A percentile compares a stretch with the other conserved stretches of the same genome.
phyloP scores from a whole-genome alignment of 2,888 invertebrate genomes.

The Abrostola tripartita region DNA sequence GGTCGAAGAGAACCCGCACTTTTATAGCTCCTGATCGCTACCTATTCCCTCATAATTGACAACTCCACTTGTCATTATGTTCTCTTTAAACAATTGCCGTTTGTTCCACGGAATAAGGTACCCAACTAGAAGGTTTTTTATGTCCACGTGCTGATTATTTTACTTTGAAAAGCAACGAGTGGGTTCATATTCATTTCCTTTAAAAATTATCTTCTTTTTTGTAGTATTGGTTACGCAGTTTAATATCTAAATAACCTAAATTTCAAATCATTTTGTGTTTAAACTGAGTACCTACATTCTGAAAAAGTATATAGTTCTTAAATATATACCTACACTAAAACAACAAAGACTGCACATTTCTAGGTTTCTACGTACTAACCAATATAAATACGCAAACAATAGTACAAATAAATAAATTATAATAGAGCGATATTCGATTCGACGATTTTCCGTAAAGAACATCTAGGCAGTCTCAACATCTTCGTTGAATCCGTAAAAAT shows the following conservation, averaged over 20 bases:
- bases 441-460: neutral
- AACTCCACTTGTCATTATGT: conserved; percentile 84
- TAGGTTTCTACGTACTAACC: no score
- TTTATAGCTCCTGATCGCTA: conserved; percentile 87
- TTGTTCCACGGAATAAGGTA: conserved; percentile 56
- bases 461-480: conserved; percentile 22
- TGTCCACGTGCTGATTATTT: conserved; percentile 42
- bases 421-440: no score
- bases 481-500: conserved; percentile 2
- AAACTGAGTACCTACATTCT: no score
- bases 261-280: no score
- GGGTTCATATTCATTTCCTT: conserved; percentile 33
- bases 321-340: no score
- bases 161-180: conserved; percentile 23
- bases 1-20: conserved; percentile 83
- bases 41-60: conserved; percentile 87
- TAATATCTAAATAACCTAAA: conserved; percentile 15
- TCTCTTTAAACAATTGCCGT: conserved; percentile 80
- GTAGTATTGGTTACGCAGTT: conserved; percentile 14
- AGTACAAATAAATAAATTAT: no score
- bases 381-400: no score
- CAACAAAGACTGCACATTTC: no score
- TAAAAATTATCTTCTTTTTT: conserved; percentile 14
- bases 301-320: no score
- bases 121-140: conserved; percentile 45